These are phyloP conservation scores for Tachina lurida DNA, from an alignment of 2,888 invertebrate species.

Conservation along the genomic window DNA sequence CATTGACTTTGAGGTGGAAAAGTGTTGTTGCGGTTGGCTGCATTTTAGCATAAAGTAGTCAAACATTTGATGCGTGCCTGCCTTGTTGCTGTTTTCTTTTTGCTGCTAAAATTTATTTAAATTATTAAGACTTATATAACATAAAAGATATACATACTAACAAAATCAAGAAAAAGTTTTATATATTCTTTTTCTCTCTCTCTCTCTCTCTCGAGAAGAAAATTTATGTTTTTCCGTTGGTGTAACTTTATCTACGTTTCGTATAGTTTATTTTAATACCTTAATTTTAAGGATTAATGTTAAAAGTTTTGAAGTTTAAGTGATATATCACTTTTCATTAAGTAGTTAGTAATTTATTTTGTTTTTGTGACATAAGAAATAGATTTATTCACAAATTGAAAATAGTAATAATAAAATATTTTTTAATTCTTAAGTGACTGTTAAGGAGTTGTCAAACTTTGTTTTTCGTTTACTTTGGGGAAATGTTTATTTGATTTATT, in stretches of 20 bases:
- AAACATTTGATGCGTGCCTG: slow-evolving; percentile 41
- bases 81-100: slow-evolving; percentile 18
- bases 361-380: background rate
- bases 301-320: slow-evolving; percentile 42
- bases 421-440: background rate
- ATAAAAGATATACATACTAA: slow-evolving; percentile 18
- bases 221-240: slow-evolving; percentile 59
- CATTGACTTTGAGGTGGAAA: slow-evolving; percentile 75
- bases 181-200: too few species aligned
- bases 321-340: slow-evolving; percentile 43
- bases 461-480: background rate
- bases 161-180: slow-evolving; percentile 13
- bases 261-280: slow-evolving; percentile 30
- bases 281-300: slow-evolving; percentile 44
- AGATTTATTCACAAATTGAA: slow-evolving; percentile 3
- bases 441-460: background rate
- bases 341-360: slow-evolving; percentile 34
- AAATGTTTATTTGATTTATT: too few species aligned
- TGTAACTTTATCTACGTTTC: slow-evolving; percentile 51
- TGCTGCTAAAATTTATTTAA: slow-evolving; percentile 54
- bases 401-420: background rate
- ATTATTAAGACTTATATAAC: slow-evolving; percentile 59
- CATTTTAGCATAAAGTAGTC: slow-evolving; percentile 53
- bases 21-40: slow-evolving; percentile 65
- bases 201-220: background rate